Evolutionary conservation across 2,888 invertebrate genomes (phyloP), one percentile per base, ranked within the genome.

Genomic region (Branchipolynoe longqiensis): DNA sequence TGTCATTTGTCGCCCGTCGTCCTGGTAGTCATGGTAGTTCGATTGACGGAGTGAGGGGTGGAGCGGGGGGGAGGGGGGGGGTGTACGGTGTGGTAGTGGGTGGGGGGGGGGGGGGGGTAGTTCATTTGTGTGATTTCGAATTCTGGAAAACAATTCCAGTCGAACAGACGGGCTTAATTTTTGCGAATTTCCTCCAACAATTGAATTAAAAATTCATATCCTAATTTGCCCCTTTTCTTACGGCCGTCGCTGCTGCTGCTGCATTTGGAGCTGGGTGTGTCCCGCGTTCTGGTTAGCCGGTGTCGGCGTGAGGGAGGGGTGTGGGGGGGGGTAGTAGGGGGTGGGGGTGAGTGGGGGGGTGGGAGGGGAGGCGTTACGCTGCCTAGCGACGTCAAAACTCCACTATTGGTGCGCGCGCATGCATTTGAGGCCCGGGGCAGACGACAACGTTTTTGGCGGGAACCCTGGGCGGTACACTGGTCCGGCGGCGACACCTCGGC

Each of bases 141-240:
- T 48, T 41, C 78, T 78, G 48, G 78, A 78, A 78, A 78, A 78
- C 78, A 78, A 78, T 78, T 48, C 3, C 4, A 41, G 48, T 48
- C n/a, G 48, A 78, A 78, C 78, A 78, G 78, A 78, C 78, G 78
- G 48, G 78, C 78, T 78, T 78, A 78, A 78, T 78, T 78, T 78
- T 78, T n/a, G 48, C 25, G 78, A 78, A 78, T 78, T 78, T 78
- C 48, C 78, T 25, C 48, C 14, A n/a, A 78, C 78, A 78, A 78
- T 78, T 78, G 78, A 78, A 78, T 78, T 41, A 78, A 78, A 78
- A 78, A 78, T 78, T 78, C 78, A 78, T 78, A 78, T 78, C 78
- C 78, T 78, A 78, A 78, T 78, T 78, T 78, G 78, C 28, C 18
- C 48, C n/a, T 41, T 41, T 78, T 78, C 78, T 78, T 78, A 8